Base-by-base conservation (phyloP, 2,888 invertebrate species). In the Galerucella calmariensis region DNA sequence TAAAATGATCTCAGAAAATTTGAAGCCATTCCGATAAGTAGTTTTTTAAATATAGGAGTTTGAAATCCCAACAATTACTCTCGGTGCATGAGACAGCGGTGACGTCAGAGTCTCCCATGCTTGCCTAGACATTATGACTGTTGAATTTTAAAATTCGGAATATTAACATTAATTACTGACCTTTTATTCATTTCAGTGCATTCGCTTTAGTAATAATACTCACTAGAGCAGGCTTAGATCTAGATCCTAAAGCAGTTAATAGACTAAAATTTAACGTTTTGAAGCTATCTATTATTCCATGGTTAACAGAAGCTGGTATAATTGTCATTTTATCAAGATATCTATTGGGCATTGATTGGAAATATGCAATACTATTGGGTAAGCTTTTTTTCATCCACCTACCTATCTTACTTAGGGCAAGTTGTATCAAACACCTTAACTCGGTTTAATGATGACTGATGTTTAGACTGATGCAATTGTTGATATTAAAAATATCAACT, bases 191-290 rank as follows among this genome's bases (percentile, higher is more conserved):
- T 90, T 91, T 65, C 90, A 96, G 98, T 85, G 95, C 95, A 90
- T 92, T 96, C 72, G 97, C 98, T 20, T 89, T 98, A 83, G 96
- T 96, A 11, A 95, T 98, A 77, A 97, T 98, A 81, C 89, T 98
- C 81, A 95, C 94, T 65, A 90, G 98, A 86, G 98, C 98, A 74
- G 98, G 98, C 24, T 90, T 98, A 82, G 97, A 97, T 86, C 90
- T 98, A 85, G 97, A 98, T 86, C 95, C 97, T 2, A 88, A 90
- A 63, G 97, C 96, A 4, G 90, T 98, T 87, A 93, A 92, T 85
- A 93, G 93, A 82, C 91, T 97, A 78, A 96, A 94, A 86, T 89
- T 93, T 77, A 94, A 95, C 2, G 94, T 96, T 9, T 90, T 97
- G 62, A 94, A 97, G 84, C 88, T 98, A 68, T 96, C 97, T 35